phyloP scores from a whole-genome alignment of 1,140 invertebrate genomes.

The Diprion similis region DNA sequence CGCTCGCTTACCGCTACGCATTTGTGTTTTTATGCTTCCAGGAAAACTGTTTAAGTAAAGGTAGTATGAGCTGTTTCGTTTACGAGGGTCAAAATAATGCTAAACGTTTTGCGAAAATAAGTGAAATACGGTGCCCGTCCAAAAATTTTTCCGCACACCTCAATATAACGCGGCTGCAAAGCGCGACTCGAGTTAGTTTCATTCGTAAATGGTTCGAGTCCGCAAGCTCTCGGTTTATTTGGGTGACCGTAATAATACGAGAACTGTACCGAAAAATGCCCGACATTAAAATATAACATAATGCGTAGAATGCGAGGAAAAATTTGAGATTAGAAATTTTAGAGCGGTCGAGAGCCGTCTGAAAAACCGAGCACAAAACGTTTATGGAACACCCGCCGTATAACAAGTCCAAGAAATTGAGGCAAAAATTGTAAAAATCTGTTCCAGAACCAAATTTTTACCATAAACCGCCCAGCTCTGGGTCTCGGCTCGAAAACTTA shows the following conservation, averaged over 20 bases:
- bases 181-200: constrained; percentile 38
- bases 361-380: constrained; percentile 45
- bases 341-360: constrained; percentile 19
- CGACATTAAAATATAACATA: constrained; percentile 16
- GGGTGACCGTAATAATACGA: constrained; percentile 57
- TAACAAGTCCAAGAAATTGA: constrained; percentile 12
- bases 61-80: not conserved
- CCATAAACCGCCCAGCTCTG: constrained; percentile 34
- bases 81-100: not conserved
- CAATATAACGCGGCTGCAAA: constrained; percentile 44
- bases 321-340: constrained; percentile 20
- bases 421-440: constrained; percentile 52
- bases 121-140: constrained; percentile 17
- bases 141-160: constrained; percentile 18
- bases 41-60: not conserved
- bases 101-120: constrained; percentile 20
- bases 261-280: constrained; percentile 52
- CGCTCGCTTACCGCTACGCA: not conserved
- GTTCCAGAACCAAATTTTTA: constrained; percentile 43
- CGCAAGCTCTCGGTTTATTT: constrained; percentile 47
- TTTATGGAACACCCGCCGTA: constrained; percentile 41
- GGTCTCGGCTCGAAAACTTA: not conserved
- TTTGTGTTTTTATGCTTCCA: constrained; percentile 4
- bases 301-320: not conserved
- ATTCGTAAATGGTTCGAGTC: constrained; percentile 42